These are phyloP conservation scores for Spodoptera picta DNA, from an alignment of 2,888 invertebrate genomes.

Conservation along the genomic window DNA sequence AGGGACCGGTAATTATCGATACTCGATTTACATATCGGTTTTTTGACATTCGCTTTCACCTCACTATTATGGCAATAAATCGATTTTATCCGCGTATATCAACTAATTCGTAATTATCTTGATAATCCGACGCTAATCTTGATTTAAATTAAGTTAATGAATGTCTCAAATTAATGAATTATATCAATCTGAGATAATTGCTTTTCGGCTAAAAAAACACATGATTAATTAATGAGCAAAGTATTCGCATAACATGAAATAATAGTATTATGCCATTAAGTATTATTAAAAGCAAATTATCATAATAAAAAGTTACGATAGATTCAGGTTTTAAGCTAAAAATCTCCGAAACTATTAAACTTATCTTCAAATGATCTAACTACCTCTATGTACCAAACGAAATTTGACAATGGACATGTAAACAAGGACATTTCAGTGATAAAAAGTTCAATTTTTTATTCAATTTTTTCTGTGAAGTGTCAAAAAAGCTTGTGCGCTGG, in stretches of 20 bases:
- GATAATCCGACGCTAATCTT: slow-evolving; percentile 40
- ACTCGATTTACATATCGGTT: slow-evolving; percentile 78
- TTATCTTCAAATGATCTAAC: neutral
- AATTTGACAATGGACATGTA: slow-evolving; percentile 14
- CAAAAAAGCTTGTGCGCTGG: slow-evolving; percentile 90
- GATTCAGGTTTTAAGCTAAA: neutral
- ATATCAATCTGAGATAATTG: slow-evolving; percentile 14
- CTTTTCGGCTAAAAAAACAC: slow-evolving; percentile 8
- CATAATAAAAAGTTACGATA: too few relatives aligned
- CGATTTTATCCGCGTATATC: slow-evolving; percentile 40
- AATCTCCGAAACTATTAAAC: neutral
- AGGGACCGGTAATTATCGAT: slow-evolving; percentile 82
- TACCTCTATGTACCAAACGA: slow-evolving; percentile 14
- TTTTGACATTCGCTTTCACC: slow-evolving; percentile 76
- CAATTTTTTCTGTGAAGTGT: slow-evolving; percentile 67
- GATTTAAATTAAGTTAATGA: slow-evolving; percentile 31
- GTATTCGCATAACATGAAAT: neutral
- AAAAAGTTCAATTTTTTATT: slow-evolving; percentile 5
- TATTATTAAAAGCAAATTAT: too few relatives aligned
- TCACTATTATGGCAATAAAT: slow-evolving; percentile 61
- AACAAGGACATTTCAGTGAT: slow-evolving; percentile 28
- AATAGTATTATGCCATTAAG: too few relatives aligned
- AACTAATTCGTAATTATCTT: slow-evolving; percentile 40
- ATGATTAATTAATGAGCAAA: slow-evolving; percentile 5
- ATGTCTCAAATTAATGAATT: slow-evolving; percentile 22